phyloP scores from a whole-genome alignment of 2,113 vertebrate genomes.

The Phaethon lepturus region DNA sequence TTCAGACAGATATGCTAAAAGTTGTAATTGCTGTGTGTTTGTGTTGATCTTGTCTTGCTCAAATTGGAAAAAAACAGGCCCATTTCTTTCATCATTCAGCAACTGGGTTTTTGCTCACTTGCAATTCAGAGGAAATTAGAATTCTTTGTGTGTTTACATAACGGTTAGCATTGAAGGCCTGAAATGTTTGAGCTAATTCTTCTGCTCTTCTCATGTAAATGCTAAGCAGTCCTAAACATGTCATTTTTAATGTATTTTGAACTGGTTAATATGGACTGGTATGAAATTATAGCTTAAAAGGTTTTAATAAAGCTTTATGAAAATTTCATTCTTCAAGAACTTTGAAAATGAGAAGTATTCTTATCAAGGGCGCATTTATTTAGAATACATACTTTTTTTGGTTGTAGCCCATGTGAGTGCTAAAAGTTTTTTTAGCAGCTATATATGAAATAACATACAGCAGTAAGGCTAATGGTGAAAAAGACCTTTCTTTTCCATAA shows the following conservation, averaged over 20 bases:
- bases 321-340: background rate
- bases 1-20: conserved; percentile 8
- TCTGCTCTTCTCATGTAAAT: conserved; percentile 1
- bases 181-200: background rate
- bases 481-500: background rate
- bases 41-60: conserved; percentile 15
- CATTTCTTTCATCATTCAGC: background rate
- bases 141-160: conserved; percentile 8
- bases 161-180: background rate
- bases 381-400: background rate
- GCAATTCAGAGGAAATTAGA: conserved; percentile 18
- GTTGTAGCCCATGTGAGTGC: background rate
- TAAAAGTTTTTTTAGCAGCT: background rate
- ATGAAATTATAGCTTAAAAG: background rate
- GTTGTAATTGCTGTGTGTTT: conserved; percentile 28
- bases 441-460: background rate
- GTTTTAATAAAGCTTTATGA: background rate
- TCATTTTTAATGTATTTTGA: background rate
- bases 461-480: background rate
- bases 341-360: background rate
- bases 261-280: background rate
- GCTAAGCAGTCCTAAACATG: conserved; percentile 2
- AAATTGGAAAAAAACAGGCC: background rate
- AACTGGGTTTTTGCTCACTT: background rate
- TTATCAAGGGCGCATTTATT: background rate